Evolutionary conservation across 2,888 invertebrate genomes (phyloP), one percentile per base, ranked within the genome.

Genomic region (Amphipyra berbera): DNA sequence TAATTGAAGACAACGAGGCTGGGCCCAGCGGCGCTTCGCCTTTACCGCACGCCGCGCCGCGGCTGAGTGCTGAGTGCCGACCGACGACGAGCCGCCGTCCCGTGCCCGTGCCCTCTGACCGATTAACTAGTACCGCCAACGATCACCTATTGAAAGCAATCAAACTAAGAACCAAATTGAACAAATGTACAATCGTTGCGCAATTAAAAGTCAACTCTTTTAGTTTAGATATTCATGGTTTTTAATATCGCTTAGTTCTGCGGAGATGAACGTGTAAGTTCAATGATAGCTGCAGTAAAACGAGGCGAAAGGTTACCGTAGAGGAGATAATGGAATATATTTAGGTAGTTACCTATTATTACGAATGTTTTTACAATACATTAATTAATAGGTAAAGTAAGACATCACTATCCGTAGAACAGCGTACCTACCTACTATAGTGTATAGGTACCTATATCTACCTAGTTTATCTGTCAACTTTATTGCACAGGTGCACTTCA

Each of bases 1-100:
- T 81, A 87, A 88, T 87, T 87, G 87, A 53, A 54, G 61, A 44
- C 71, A 75, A 76, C 64, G 68, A 68, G 68, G 52, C 48, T 33
- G 55, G 35, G 52, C 49, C 35, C 55, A 45, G 56, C 63, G 52
- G 49, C 63, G 54, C 59, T 48, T 13, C 50, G 64, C 15, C 47
- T 48, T 37, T 10, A 44, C 40, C 60, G 48, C 42, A 45, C 58
- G 68, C 61, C 47, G 10, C 40, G 3, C 50, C 7, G 38, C 56
- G 21, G 21, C 21, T 3, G 3, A 21, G 21, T 21, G 21, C 21
- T n/a, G 27, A 30, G 27, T 30, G 27, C 27, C 27, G 27, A 30
- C 27, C 6, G 7, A 7, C 30, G 30, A 30, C 30, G 30, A 2
- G 30, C 14, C 33, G 41, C 52, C 53, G 52, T 54, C 52, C n/a